Percentiles rank a stretch among this genome's conserved stretches.
Evolutionary conservation across 2,797 vertebrate species (phyloP).

Genomic region (Aulostomus chinensis): DNA sequence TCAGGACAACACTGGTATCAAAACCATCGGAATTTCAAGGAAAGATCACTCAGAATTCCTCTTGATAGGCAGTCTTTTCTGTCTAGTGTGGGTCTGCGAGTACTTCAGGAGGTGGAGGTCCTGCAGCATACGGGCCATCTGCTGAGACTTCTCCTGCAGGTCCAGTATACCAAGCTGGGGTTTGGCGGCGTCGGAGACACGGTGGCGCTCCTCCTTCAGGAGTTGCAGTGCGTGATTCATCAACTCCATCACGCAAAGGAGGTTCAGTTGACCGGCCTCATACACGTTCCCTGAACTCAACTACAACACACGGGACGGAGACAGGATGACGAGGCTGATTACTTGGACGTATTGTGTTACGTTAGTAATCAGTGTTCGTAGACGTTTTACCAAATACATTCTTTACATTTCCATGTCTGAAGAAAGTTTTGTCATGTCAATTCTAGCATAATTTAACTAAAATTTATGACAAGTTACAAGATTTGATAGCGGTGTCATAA

Average conservation of each 20-base stretch:
- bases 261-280: constrained; percentile 83
- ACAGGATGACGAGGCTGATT: too few species aligned
- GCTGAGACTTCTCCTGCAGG: constrained; percentile 64
- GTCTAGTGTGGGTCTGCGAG: not conserved
- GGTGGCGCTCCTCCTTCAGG: constrained; percentile 71
- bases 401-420: too few species aligned
- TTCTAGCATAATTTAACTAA: too few species aligned
- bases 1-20: not conserved
- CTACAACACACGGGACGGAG: constrained; percentile 59
- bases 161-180: constrained; percentile 46
- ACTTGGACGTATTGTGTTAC: too few species aligned
- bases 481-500: too few species aligned
- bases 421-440: too few species aligned
- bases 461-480: too few species aligned
- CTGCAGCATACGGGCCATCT: constrained; percentile 62
- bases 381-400: too few species aligned
- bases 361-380: too few species aligned
- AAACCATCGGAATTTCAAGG: not conserved
- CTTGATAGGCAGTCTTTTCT: too few species aligned
- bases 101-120: constrained; percentile 80
- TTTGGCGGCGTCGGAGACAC: constrained; percentile 17
- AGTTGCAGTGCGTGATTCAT: constrained; percentile 82
- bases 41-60: too few species aligned
- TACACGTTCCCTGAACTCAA: constrained; percentile 80
- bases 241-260: constrained; percentile 84